These are phyloP conservation scores for Anoplius nigerrimus DNA, from an alignment of 2,888 invertebrate genomes.

Conservation along the genomic window DNA sequence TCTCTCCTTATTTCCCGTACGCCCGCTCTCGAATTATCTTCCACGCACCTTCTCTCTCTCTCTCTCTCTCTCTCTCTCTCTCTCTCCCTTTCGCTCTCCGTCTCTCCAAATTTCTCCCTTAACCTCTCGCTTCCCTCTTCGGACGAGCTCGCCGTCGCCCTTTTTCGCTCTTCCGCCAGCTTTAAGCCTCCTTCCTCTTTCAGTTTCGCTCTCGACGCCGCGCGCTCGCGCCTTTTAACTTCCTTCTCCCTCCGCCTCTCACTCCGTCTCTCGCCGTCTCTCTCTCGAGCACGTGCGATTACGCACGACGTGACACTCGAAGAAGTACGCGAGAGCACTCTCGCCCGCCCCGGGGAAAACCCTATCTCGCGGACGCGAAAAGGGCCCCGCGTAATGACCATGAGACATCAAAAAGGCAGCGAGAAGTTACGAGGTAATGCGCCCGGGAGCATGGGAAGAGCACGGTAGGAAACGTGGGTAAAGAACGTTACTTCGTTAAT, in stretches of 20 bases:
- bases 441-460: too few relatives aligned
- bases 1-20: neutral
- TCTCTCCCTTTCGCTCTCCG: neutral
- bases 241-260: too few relatives aligned
- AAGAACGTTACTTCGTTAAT: too few relatives aligned
- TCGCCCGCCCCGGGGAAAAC: neutral
- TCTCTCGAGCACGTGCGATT: neutral
- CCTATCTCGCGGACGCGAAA: neutral
- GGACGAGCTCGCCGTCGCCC: neutral
- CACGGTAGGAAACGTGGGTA: too few relatives aligned
- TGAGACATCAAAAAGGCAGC: neutral
- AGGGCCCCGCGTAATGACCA: neutral
- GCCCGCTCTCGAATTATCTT: neutral
- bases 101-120: neutral
- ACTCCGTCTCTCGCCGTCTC: neutral
- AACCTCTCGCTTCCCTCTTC: neutral
- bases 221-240: too few relatives aligned
- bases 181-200: neutral
- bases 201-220: neutral
- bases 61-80: neutral
- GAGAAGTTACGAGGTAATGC: too few relatives aligned
- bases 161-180: neutral
- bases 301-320: neutral
- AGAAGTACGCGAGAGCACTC: neutral
- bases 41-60: neutral